These are phyloP conservation scores for Alloplasta piceator DNA, from an alignment of 2,888 invertebrate genomes.

Conservation along the genomic window DNA sequence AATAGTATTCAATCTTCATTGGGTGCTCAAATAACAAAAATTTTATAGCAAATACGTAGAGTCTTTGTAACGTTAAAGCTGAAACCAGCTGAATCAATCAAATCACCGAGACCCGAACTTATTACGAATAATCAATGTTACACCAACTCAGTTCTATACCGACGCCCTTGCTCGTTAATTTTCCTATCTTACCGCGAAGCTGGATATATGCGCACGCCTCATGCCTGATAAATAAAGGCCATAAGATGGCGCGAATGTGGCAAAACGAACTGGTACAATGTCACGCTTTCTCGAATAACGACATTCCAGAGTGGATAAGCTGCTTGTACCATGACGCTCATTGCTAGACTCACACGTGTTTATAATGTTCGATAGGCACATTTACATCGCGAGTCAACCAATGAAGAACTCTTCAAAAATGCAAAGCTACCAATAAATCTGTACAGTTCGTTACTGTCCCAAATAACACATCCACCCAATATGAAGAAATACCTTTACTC, in stretches of 20 bases:
- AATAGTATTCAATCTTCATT: too few species aligned
- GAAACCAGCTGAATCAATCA: too few species aligned
- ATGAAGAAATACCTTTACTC: too few species aligned
- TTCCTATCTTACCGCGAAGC: neutral
- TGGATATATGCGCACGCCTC: neutral
- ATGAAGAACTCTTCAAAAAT: neutral
- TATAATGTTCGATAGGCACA: neutral
- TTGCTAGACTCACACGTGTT: neutral
- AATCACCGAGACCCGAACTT: too few species aligned
- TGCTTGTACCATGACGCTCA: neutral
- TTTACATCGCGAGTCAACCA: neutral
- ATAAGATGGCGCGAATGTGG: neutral
- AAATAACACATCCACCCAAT: too few species aligned
- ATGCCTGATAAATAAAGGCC: constrained; percentile 5
- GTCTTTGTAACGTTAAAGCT: too few species aligned
- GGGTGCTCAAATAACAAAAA: too few species aligned
- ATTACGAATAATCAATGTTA: constrained; percentile 11
- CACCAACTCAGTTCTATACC: constrained; percentile 22
- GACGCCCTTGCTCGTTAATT: constrained; percentile 39
- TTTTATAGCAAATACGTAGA: too few species aligned
- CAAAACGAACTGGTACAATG: constrained; percentile 46
- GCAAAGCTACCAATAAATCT: neutral
- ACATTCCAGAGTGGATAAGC: constrained; percentile 47
- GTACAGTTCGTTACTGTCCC: too few species aligned
- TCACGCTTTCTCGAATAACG: constrained; percentile 27